Conservation (phyloP, 2,113 vertebrate species). For the Ploceus nigricollis region DNA sequence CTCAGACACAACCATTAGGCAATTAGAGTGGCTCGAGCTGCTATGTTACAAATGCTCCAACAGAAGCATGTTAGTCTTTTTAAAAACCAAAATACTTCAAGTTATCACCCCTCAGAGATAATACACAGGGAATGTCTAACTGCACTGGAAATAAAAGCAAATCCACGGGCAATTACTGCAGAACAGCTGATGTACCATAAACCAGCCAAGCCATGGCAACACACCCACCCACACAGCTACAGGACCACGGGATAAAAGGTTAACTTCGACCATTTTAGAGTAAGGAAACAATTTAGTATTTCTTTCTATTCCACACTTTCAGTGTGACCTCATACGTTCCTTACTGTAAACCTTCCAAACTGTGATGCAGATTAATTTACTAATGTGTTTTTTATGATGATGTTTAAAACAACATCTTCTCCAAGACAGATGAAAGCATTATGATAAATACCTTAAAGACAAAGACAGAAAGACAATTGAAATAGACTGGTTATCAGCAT, state of each 20-base stretch:
- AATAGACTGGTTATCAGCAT: not conserved
- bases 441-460: not conserved
- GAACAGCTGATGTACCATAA: not conserved
- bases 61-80: not conserved
- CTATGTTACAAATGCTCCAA: not conserved
- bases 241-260: not conserved
- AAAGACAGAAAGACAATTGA: not conserved
- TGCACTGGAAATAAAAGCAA: slow-evolving; percentile 20
- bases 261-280: not conserved
- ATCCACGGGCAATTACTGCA: not conserved
- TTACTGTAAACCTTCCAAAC: not conserved
- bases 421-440: not conserved
- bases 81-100: not conserved
- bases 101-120: not conserved
- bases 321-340: not conserved
- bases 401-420: not conserved
- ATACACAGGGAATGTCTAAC: not conserved
- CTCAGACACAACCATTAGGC: not conserved
- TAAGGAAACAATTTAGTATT: not conserved
- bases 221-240: not conserved
- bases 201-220: not conserved
- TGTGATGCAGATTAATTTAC: not conserved
- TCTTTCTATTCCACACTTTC: not conserved
- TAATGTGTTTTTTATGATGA: not conserved
- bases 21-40: not conserved